Evolutionary conservation across 2,113 vertebrate species (phyloP).

Genomic region (Ammodytes marinus): DNA sequence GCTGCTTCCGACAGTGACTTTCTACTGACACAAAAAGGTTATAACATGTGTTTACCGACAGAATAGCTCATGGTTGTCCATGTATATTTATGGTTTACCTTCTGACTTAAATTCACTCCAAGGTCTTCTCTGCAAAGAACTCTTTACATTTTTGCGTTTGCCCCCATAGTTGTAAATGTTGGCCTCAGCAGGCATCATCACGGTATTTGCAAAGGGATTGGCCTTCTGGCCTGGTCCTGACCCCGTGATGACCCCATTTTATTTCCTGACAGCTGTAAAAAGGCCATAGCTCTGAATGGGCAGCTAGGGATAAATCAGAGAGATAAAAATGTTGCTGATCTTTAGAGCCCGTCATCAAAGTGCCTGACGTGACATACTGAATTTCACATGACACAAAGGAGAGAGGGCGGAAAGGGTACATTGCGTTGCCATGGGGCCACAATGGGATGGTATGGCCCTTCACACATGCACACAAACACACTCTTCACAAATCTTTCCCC

Average conservation of each 20-base stretch:
- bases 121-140: not conserved
- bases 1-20: no score
- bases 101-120: not conserved
- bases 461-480: not conserved
- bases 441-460: not conserved
- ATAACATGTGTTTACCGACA: no score
- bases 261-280: conserved; percentile 40
- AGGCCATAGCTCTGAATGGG: conserved; percentile 19
- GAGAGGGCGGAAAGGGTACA: conserved; percentile 15
- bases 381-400: conserved; percentile 12
- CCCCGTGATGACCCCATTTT: conserved; percentile 49
- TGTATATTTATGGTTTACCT: not conserved
- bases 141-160: not conserved
- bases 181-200: not conserved
- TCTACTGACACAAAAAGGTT: no score
- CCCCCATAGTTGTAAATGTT: conserved; percentile 3
- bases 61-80: no score
- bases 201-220: conserved; percentile 1
- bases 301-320: conserved; percentile 10
- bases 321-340: conserved; percentile 34
- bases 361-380: not conserved
- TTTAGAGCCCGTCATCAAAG: conserved; percentile 8
- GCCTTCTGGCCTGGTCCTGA: conserved; percentile 24
- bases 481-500: not conserved
- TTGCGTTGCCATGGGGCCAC: conserved; percentile 14